Conservation (phyloP, 1,140 invertebrate species). For the Ptiloglossa arizonensis region DNA sequence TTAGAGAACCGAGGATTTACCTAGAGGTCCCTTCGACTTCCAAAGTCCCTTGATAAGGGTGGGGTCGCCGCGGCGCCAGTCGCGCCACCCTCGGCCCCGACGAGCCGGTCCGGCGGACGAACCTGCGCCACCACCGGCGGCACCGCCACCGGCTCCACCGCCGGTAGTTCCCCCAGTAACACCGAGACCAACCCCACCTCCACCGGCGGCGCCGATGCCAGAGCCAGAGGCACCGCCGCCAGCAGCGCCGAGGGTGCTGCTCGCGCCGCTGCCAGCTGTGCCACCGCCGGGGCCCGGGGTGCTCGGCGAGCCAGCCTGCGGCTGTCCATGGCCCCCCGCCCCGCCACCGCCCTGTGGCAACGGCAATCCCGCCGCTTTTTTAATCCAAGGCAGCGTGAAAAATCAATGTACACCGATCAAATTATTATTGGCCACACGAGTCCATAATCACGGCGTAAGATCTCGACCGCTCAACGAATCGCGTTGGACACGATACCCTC, state of each 20-base stretch:
- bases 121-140: conserved; percentile 48
- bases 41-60: conserved; percentile 86
- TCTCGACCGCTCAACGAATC: background rate
- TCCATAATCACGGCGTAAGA: background rate
- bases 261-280: conserved; percentile 49
- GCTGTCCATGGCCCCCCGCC: conserved; percentile 71
- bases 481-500: no score
- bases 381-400: conserved; percentile 59
- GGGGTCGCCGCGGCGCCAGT: conserved; percentile 86
- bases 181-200: conserved; percentile 43
- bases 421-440: conserved; percentile 28
- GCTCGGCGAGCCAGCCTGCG: conserved; percentile 74
- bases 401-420: conserved; percentile 42
- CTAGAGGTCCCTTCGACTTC: conserved; percentile 84
- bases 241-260: conserved; percentile 44
- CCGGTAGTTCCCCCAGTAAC: conserved; percentile 52
- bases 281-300: conserved; percentile 66
- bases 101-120: conserved; percentile 48
- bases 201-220: conserved; percentile 38
- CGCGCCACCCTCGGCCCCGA: conserved; percentile 84
- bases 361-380: conserved; percentile 65
- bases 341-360: conserved; percentile 66
- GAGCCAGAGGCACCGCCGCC: conserved; percentile 52
- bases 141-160: conserved; percentile 62
- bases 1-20: conserved; percentile 69